Percentiles rank a stretch among this genome's conserved stretches.
Conservation (phyloP, 2,113 vertebrate genomes). For the rabbit (Oryctolagus cuniculus) region mOryCun1.1 NC_091453.1:133686001-133686500, state of each 20-base stretch:
- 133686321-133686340: background rate
- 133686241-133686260: background rate
- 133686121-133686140: accelerated
- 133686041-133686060: conserved; percentile 47
- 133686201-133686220: background rate
- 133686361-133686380: background rate
- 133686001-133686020: conserved; percentile 57
- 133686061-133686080: background rate
- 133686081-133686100: accelerated
- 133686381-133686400: background rate
- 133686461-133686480: background rate
- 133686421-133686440: background rate
- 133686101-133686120: background rate
- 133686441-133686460: background rate
- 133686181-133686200: background rate
- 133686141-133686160: background rate
- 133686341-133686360: background rate
- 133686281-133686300: background rate
- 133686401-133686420: background rate
- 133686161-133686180: background rate
- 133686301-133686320: background rate
- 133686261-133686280: background rate
- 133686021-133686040: conserved; percentile 16
- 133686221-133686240: background rate
- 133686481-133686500: background rate